These are phyloP conservation scores for Sycophila sp. DNA, from an alignment of 1,140 invertebrate genomes.

Conservation along the genomic window DNA sequence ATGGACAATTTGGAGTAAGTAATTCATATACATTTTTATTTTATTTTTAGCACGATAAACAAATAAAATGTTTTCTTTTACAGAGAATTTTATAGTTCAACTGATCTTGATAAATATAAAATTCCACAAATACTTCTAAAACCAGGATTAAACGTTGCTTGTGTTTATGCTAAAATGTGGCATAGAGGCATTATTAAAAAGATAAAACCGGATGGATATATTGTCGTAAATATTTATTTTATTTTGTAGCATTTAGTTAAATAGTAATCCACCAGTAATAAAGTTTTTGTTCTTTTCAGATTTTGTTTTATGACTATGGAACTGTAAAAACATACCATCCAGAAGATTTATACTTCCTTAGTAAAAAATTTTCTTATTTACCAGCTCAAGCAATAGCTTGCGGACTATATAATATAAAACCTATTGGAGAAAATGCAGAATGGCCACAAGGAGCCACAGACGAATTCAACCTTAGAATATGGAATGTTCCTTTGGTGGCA, in stretches of 20 bases:
- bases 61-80: conserved; percentile 37
- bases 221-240: conserved; percentile 44
- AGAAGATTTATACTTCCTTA: conserved; percentile 51
- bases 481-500: conserved; percentile 41
- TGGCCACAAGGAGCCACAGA: conserved; percentile 45
- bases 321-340: conserved; percentile 51
- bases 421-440: conserved; percentile 34
- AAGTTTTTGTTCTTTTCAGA: conserved; percentile 49
- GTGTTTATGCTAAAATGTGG: conserved; percentile 52
- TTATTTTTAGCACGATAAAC: conserved; percentile 14
- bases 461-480: conserved; percentile 40
- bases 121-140: conserved; percentile 53
- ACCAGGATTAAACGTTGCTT: conserved; percentile 56
- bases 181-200: conserved; percentile 57
- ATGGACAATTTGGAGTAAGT: conserved; percentile 56
- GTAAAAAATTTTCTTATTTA: conserved; percentile 50
- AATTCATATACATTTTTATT: conserved; percentile 21
- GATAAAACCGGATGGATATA: conserved; percentile 48
- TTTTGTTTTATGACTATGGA: conserved; percentile 61
- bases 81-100: conserved; percentile 51
- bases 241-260: conserved; percentile 11
- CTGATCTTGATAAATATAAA: conserved; percentile 38
- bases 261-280: background rate
- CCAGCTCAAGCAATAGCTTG: conserved; percentile 60
- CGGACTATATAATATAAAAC: conserved; percentile 52